Base-by-base conservation (phyloP, 2,888 invertebrate species). In the Parascotia fuliginaria region DNA sequence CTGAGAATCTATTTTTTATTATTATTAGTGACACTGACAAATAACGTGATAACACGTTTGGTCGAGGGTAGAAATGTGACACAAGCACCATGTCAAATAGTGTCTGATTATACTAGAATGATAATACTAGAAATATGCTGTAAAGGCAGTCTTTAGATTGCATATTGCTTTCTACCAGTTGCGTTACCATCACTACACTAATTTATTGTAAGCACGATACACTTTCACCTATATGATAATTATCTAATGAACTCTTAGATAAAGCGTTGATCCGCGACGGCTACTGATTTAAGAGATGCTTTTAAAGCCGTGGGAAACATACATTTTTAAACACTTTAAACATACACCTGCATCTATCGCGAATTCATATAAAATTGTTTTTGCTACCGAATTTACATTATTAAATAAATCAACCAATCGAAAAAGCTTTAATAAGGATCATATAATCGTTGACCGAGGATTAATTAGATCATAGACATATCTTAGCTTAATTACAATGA, bases 401-500 rank as follows among this genome's bases (percentile, higher is more conserved):
- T 38, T 34, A 40, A 28, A 33, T 43, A 29, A 37, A 51, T 37
- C 36, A 32, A 43, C 39, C 44, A 33, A 45, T 45, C 24, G 37
- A 40, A 47, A 36, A 36, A 32, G 37, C 40, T 19, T 27, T 55
- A 41, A 42, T 14, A 39, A 53, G 42, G 47, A 50, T 46, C 36
- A 40, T 47, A 37, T 46, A 38, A 13, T 40, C 33, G 37, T 53
- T 55, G 53, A 64, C 54, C 40, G 46, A 13, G 39, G 44, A 42
- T 64, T 57, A 68, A 65, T 60, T 60, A 64, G 40, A 27, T 9
- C n/a, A 15, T 37, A 33, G 27, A 45, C 27, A 31, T 44, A 44
- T 31, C 13, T 36, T 1, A 9, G 33, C 42, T 58, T 60, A 53
- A 65, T 60, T 53, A 60, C 41, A 34, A 47, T 70, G 66, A 68